Evolutionary conservation across 1,140 invertebrate species (phyloP), one percentile per base, ranked within the genome.

Genomic region (Mactra quadrangularis): DNA sequence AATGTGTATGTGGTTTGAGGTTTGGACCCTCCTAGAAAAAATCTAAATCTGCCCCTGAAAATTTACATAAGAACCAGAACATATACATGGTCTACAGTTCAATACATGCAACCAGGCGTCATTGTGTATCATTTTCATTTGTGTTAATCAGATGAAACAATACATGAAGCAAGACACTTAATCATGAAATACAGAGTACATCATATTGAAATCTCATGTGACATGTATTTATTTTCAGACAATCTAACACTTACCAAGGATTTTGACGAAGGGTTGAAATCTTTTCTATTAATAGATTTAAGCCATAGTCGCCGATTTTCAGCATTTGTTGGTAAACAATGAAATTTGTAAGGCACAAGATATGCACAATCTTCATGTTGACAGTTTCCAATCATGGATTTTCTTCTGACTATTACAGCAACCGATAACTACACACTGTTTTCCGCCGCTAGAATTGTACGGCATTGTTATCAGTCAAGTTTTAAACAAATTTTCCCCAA

Each of bases 201-300:
- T n/a, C n/a, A n/a, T n/a, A n/a, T n/a, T n/a, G n/a, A n/a, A n/a
- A n/a, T n/a, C n/a, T n/a, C n/a, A n/a, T n/a, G n/a, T n/a, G n/a
- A n/a, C n/a, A n/a, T n/a, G n/a, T n/a, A n/a, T n/a, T n/a, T n/a
- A n/a, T n/a, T n/a, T n/a, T n/a, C n/a, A n/a, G n/a, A n/a, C n/a
- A n/a, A n/a, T n/a, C n/a, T n/a, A n/a, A 41, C 6, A 41, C 64
- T 68, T 50, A 68, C 64, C 38, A 68, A 29, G 9, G 64, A 7
- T n/a, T 68, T n/a, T 19, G 64, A 27, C 9, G 64, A 22, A n/a
- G 70, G 70, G 33, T 72, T 45, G 29, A 53, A 53, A 19, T 55
- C 70, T 38, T 53, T 72, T 33, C 70, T 72, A n/a, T 72, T 53
- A 2, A 72, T 53, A 3, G 70, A 25, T 33, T 72, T 72, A 1